Evolutionary conservation across 2,113 vertebrate genomes (phyloP).

Genomic region (Gymnogyps californianus): DNA sequence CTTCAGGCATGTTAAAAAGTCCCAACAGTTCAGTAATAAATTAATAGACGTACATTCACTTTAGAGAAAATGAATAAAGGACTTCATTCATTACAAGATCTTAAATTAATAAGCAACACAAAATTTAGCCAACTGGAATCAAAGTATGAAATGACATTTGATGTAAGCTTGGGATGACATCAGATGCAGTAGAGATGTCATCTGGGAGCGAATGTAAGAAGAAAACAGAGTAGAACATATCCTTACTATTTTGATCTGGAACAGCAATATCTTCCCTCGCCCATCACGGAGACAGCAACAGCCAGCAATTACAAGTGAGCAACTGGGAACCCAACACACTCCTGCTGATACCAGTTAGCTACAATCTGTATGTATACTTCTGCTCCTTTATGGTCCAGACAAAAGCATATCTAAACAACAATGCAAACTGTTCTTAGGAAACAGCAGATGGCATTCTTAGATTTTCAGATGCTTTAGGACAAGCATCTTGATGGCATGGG

Average conservation of each 20-base stretch:
- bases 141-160: background rate
- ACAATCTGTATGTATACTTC: background rate
- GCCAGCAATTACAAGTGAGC: background rate
- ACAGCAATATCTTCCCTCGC: background rate
- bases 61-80: background rate
- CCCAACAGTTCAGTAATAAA: background rate
- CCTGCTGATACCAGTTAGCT: background rate
- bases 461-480: background rate
- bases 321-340: background rate
- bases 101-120: background rate
- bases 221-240: background rate
- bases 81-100: background rate
- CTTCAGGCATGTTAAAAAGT: background rate
- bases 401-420: background rate
- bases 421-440: background rate
- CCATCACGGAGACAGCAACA: background rate
- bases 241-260: background rate
- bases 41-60: background rate
- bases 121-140: background rate
- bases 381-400: background rate
- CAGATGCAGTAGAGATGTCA: background rate
- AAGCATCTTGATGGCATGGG: background rate
- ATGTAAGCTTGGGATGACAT: background rate
- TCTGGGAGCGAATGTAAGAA: background rate
- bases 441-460: background rate